Base-by-base conservation (phyloP, 2,888 invertebrate genomes). In the Ischnus inquisitorius region DNA sequence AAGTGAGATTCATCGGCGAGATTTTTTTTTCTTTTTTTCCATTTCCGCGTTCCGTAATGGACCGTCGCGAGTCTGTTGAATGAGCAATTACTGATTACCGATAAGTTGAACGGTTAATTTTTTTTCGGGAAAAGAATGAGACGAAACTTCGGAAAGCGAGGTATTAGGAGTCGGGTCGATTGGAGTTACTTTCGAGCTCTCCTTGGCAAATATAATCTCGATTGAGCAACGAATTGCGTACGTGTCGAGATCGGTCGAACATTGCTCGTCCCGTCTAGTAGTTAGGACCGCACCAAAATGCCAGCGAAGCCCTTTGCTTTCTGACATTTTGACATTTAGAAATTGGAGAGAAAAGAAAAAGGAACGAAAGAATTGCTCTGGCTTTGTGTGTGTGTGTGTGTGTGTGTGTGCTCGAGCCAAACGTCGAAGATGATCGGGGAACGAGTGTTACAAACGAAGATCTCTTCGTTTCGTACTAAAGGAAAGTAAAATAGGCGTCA, bases 291-390 rank as follows among this genome's bases (percentile, higher is more conserved):
- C 78, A 86, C 87, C 84, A 86, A 89, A 88, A 89, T 89, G 87
- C 87, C 89, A 88, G 80, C 78, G 78, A 62, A 85, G 74, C 81
- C 87, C 88, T 88, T 86, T 74, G 57, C 68, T 80, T 79, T 76
- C 79, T 88, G 88, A 88, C 88, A 88, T 89, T 89, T 88, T 79
- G 78, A 78, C 72, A 68, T 72, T 62, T 82, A 75, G 62, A 68
- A 48, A 41, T 19, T 57, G 60, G 46, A 1, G 60, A 39, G 28
- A 57, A 39, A 74, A 46, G 16, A 62, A 46, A 25, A 74, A 62
- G 1, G 1, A 46, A 28, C 34, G 22, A 72, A 60, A 71, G 41
- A 72, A 28, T 19, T 4, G 28, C 28, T 62, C 46, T 16, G 28
- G 5, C 72, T 74, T 16, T 16, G 72, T 28, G 28, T 28, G 62